phyloP scores from a whole-genome alignment of 2,888 invertebrate species.

The Caenorhabditis parvicauda region DNA sequence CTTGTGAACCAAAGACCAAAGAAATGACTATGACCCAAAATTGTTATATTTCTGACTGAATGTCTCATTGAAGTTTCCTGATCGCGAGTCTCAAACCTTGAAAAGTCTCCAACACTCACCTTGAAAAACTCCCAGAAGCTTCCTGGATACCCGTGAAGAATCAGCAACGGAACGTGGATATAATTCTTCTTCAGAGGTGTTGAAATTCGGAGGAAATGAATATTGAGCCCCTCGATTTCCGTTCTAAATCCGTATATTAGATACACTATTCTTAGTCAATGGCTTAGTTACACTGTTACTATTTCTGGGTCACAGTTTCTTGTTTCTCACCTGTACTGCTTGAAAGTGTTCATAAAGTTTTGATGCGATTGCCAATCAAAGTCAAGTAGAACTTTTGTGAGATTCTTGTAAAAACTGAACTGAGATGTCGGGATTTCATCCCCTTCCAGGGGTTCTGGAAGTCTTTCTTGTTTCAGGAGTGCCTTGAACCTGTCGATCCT shows the following conservation, averaged over 20 bases:
- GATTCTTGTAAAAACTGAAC: conserved; percentile 13
- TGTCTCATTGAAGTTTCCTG: too few species aligned
- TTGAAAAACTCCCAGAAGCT: conserved; percentile 54
- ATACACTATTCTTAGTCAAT: too few species aligned
- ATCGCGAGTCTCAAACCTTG: too few species aligned
- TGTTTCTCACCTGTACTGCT: conserved; percentile 39
- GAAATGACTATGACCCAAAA: too few species aligned
- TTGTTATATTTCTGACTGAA: too few species aligned
- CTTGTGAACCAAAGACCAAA: too few species aligned
- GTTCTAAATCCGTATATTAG: too few species aligned
- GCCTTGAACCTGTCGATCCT: conserved; percentile 7
- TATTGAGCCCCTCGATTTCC: conserved; percentile 40
- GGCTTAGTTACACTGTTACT: not conserved
- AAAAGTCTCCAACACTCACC: too few species aligned
- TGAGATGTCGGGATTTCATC: not conserved
- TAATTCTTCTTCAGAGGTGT: conserved; percentile 26
- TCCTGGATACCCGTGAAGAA: conserved; percentile 48
- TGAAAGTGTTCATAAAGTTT: conserved; percentile 48
- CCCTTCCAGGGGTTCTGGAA: conserved; percentile 6
- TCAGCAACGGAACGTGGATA: conserved; percentile 34
- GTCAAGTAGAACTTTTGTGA: conserved; percentile 29
- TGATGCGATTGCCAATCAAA: conserved; percentile 51
- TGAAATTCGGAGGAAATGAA: conserved; percentile 41
- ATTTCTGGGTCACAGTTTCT: not conserved
- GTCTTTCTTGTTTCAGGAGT: conserved; percentile 8